These are phyloP conservation scores for Caloenas nicobarica DNA, from an alignment of 2,113 vertebrate genomes.

Conservation along the genomic window DNA sequence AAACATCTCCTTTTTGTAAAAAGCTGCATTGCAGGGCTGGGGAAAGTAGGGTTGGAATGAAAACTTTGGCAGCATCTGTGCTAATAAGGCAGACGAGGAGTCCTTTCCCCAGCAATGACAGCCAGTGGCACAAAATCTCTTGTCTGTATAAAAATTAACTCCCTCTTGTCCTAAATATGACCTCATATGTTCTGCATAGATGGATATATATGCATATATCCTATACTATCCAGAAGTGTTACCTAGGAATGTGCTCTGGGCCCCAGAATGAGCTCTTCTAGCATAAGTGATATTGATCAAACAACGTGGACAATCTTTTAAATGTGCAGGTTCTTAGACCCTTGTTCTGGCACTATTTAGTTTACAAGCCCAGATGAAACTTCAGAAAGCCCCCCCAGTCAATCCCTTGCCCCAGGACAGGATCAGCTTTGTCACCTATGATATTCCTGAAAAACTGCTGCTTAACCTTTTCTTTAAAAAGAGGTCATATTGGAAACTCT, in stretches of 20 bases:
- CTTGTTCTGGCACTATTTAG: neutral
- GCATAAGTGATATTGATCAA: neutral
- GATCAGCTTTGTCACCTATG: neutral
- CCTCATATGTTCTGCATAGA: neutral
- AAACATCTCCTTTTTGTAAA: neutral
- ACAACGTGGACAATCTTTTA: neutral
- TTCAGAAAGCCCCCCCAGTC: neutral
- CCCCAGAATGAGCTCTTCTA: neutral
- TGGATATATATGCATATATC: neutral
- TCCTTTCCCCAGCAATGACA: neutral
- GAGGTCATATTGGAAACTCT: neutral
- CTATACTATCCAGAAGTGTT: neutral
- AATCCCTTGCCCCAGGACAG: neutral
- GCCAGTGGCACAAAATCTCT: neutral
- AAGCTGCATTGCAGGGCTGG: neutral
- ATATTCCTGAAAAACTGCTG: neutral
- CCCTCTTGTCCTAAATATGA: neutral
- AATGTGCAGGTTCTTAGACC: neutral
- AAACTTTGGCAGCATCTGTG: neutral
- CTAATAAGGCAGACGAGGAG: neutral
- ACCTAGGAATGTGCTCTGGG: neutral
- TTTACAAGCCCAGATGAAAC: neutral
- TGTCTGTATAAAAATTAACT: neutral
- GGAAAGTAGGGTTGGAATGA: neutral
- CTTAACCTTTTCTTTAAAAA: neutral